A percentile compares a stretch with the other conserved stretches of the same genome.
Evolutionary conservation across 1,140 invertebrate genomes (phyloP).

Genomic region (Philotrypesis tridentata): DNA sequence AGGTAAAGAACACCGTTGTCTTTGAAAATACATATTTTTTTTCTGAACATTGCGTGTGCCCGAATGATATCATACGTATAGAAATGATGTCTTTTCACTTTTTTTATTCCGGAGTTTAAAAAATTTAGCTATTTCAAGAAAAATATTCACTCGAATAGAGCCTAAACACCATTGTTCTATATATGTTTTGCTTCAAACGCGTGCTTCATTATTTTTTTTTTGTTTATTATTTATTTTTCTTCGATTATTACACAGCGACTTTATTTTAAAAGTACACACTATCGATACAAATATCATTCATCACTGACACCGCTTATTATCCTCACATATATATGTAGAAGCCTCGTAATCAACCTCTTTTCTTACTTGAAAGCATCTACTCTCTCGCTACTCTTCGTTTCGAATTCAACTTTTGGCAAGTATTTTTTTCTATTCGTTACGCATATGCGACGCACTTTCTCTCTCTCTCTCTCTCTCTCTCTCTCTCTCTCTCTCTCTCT

Average conservation of each 20-base stretch:
- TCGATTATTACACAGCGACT: constrained; percentile 39
- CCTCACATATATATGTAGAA: constrained; percentile 27
- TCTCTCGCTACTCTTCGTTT: constrained; percentile 8
- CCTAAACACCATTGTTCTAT: constrained; percentile 43
- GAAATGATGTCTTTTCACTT: constrained; percentile 41
- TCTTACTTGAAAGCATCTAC: constrained; percentile 36
- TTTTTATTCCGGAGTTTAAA: constrained; percentile 27
- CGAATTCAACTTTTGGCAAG: constrained; percentile 37
- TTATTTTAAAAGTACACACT: constrained; percentile 41
- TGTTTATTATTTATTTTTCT: constrained; percentile 31
- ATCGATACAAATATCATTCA: constrained; percentile 43
- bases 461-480: constrained; percentile 34
- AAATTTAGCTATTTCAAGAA: constrained; percentile 48
- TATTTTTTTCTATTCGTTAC: constrained; percentile 20
- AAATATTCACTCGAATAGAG: constrained; percentile 45
- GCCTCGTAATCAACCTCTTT: constrained; percentile 39
- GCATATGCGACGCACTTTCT: neutral
- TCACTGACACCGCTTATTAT: constrained; percentile 33
- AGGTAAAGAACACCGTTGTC: neutral
- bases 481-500: constrained; percentile 42
- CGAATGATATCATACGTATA: constrained; percentile 34
- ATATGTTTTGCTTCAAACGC: constrained; percentile 34
- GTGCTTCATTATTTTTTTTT: neutral
- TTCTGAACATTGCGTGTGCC: constrained; percentile 24
- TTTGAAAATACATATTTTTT: constrained; percentile 42